These are phyloP conservation scores for Egretta garzetta DNA, from an alignment of 2,113 vertebrate species.

Conservation along the genomic window DNA sequence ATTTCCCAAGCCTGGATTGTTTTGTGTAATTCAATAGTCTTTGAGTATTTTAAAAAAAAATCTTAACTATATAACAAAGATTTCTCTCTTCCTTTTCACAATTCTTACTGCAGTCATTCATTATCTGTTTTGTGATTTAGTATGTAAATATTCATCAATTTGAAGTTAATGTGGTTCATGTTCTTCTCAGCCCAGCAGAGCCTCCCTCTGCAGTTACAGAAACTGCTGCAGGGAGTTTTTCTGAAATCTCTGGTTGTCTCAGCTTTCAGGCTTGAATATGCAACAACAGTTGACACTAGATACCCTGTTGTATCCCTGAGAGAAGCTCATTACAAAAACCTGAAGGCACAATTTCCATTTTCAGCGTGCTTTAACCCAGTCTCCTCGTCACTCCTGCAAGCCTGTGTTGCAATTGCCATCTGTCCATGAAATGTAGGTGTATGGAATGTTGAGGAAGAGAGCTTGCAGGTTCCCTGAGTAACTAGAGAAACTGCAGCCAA, in stretches of 20 bases:
- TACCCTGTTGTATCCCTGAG: background rate
- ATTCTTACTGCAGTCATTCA: background rate
- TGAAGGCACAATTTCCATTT: background rate
- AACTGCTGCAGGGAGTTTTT: background rate
- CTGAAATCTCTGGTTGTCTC: background rate
- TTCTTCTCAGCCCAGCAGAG: background rate
- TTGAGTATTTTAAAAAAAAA: background rate
- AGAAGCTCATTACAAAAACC: background rate
- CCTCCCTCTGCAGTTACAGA: background rate
- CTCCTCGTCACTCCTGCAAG: background rate
- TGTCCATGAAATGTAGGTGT: background rate
- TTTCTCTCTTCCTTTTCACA: background rate
- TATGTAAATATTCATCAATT: background rate
- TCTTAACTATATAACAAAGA: background rate
- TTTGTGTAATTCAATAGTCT: background rate
- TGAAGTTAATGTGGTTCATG: background rate
- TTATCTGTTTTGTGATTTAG: background rate
- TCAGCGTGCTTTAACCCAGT: background rate
- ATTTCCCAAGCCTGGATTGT: background rate
- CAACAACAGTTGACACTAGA: background rate
- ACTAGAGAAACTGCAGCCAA: background rate
- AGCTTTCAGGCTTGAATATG: conserved; percentile 20
- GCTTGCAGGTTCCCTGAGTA: background rate
- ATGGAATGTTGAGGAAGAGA: background rate
- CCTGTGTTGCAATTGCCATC: background rate